These are phyloP conservation scores for Aurelia sp. DNA, from an alignment of 30 jellyfish, hydroid and myxozoan species.

Conservation along the genomic window DNA sequence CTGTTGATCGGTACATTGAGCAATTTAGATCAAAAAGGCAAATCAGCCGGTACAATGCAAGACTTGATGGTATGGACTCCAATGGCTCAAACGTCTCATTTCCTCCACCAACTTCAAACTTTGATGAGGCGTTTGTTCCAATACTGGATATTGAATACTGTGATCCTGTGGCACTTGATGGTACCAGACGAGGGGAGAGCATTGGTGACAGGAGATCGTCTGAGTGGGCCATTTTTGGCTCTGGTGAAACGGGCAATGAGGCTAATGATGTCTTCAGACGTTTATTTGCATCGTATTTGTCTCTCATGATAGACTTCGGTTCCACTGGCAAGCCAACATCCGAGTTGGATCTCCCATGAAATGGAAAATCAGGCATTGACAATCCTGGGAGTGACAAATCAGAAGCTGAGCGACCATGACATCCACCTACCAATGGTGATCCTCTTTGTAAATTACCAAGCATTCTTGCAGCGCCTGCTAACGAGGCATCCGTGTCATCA, in stretches of 20 bases:
- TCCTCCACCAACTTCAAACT: conserved; percentile 2
- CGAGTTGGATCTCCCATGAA: not conserved
- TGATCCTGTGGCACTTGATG: conserved; percentile 8
- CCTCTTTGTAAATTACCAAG: conserved; percentile 14
- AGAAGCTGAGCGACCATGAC: conserved; percentile 41
- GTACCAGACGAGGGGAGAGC: conserved; percentile 18
- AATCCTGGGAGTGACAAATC: not conserved
- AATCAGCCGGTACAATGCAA: conserved; percentile 89
- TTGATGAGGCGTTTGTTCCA: conserved; percentile 32
- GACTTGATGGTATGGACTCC: conserved; percentile 95
- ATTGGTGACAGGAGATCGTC: not conserved
- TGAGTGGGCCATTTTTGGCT: not conserved
- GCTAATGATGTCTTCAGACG: conserved; percentile 23
- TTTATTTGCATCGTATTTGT: not conserved
- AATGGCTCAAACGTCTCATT: conserved; percentile 23
- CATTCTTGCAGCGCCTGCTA: conserved; percentile 27
- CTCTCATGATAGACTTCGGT: not conserved
- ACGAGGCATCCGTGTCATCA: conserved; percentile 17
- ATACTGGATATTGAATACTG: conserved; percentile 29
- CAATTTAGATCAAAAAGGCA: conserved; percentile 95
- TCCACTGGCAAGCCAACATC: not conserved
- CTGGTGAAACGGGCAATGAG: conserved; percentile 18
- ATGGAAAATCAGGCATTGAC: not conserved
- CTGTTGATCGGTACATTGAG: conserved; percentile 84
- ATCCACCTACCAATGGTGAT: conserved; percentile 14